Conservation (phyloP, 2,797 vertebrate species). For the Leucoraja ocellata region DNA sequence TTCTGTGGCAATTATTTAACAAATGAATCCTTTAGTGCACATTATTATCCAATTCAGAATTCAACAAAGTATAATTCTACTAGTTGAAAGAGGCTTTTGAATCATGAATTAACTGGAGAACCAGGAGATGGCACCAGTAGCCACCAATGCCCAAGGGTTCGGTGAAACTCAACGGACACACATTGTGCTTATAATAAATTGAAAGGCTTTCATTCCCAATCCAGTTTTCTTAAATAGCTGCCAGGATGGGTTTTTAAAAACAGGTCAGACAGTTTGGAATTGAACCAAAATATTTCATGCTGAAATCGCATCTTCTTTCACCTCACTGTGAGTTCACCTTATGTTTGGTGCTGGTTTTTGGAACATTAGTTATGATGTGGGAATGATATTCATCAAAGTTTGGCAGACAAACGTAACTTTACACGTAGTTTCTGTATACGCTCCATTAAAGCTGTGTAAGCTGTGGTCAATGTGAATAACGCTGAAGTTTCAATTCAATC, state of each 20-base stretch:
- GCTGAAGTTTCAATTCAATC: background rate
- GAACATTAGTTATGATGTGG: conserved; percentile 6
- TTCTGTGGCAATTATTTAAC: background rate
- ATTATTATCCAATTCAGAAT: background rate
- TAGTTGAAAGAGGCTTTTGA: background rate
- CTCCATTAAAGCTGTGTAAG: background rate
- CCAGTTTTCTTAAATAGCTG: conserved; percentile 18
- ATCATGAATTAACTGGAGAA: background rate
- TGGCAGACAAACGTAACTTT: background rate
- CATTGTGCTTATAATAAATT: background rate
- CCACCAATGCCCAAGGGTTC: background rate
- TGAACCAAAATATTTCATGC: background rate
- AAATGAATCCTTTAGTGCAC: background rate
- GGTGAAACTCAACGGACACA: background rate
- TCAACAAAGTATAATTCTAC: background rate
- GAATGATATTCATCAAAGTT: background rate
- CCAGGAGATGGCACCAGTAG: conserved; percentile 19
- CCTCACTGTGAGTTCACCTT: conserved; percentile 12
- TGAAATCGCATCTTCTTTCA: conserved; percentile 24
- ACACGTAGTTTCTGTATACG: background rate
- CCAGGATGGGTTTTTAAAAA: conserved; percentile 20
- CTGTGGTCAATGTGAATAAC: background rate
- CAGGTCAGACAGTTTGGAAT: background rate
- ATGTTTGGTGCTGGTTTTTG: background rate
- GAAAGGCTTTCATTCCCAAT: background rate